A percentile compares a stretch with the other conserved stretches of the same genome.
Conservation (phyloP, 2,888 invertebrate genomes). For the Sphinx pinastri region DNA sequence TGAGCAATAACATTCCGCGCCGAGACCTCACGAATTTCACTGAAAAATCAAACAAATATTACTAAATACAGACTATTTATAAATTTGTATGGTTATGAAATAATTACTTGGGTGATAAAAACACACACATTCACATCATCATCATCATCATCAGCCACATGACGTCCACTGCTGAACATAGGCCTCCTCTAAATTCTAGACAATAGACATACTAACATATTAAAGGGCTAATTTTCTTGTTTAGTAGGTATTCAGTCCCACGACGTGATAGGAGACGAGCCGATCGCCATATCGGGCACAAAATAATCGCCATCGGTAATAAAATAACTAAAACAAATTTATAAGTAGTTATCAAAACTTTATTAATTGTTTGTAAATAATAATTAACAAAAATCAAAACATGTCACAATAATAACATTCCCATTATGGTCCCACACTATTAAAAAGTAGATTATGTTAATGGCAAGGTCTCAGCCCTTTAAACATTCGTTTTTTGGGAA, state of each 20-base stretch:
- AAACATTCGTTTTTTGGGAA: neutral
- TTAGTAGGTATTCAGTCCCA: too few relatives aligned
- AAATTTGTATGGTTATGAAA: neutral
- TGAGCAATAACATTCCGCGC: constrained; percentile 41
- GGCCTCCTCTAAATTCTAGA: too few relatives aligned
- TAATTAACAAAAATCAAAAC: constrained; percentile 2
- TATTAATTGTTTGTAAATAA: constrained; percentile 8
- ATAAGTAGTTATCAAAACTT: constrained; percentile 4
- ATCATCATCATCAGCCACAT: too few relatives aligned
- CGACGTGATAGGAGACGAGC: neutral
- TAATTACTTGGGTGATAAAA: neutral
- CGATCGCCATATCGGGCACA: neutral
- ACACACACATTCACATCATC: too few relatives aligned
- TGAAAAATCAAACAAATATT: constrained; percentile 32
- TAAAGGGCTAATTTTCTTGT: too few relatives aligned
- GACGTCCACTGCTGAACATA: too few relatives aligned
- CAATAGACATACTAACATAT: too few relatives aligned
- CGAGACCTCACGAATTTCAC: constrained; percentile 38
- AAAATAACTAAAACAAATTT: neutral
- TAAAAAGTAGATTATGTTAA: neutral
- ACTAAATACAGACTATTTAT: neutral
- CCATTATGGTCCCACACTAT: constrained; percentile 11
- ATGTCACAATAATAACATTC: neutral
- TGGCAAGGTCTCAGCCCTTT: constrained; percentile 4
- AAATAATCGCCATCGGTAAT: neutral